Evolutionary conservation across 2,888 invertebrate genomes (phyloP), one percentile per base, ranked within the genome.

Genomic region (Gerris lacustris): DNA sequence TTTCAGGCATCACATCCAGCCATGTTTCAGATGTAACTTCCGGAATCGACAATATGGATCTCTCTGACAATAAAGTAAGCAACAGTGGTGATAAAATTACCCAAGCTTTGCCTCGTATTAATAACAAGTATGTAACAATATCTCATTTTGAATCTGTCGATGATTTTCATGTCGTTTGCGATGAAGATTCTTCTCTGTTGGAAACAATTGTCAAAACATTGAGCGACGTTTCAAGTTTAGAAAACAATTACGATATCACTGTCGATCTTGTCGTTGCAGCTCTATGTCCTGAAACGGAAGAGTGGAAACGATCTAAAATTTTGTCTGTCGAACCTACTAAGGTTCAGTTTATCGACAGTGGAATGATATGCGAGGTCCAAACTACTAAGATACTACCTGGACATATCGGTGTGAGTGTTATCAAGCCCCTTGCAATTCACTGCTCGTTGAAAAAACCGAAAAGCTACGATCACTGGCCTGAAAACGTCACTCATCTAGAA

Each of bases 321-420:
- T 79, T 87, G 43, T 77, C 79, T 0, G 82, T 84, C 6, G 82
- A 83, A 67, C 83, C 83, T 1, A 45, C 83, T 0, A 85, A 86
- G 77, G 88, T 88, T 0, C 79, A 86, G 0, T 88, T 87, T 77
- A 85, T 88, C 79, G 88, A 89, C 78, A 88, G 87, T 75, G 89
- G 89, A 5, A 88, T 88, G 77, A 84, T 85, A 0, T 84, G 84
- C 0, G 47, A 66, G 6, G 70, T 71, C 15, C 66, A 63, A 45
- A 84, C 86, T 77, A 78, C 88, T 45, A 81, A 86, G 67, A 81
- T 82, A 74, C 81, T 89, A 9, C 86, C 88, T 0, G 83, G 85
- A 45, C 84, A 86, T 69, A 82, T 89, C 1, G 83, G 84, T 62
- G 79, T 80, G 5, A 82, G 85, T 74, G 86, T 86, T 55, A 55